phyloP scores from a whole-genome alignment of 2,888 invertebrate species.

The Panzeria rudis region DNA sequence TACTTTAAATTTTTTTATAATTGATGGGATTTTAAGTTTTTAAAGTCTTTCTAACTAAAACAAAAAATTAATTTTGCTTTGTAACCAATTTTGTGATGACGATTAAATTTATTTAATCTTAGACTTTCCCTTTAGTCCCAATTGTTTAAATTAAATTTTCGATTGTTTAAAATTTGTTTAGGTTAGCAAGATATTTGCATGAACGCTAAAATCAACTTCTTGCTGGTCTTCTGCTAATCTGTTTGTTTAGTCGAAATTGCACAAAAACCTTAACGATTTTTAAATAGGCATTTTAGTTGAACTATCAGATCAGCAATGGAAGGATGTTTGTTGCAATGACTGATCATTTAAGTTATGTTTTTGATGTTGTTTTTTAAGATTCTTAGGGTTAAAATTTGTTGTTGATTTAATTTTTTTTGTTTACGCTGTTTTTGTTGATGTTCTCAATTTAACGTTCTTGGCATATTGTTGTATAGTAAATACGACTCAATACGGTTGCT shows the following conservation, averaged over 20 bases:
- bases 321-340: slow-evolving; percentile 51
- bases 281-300: slow-evolving; percentile 40
- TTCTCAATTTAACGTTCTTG: slow-evolving; percentile 68
- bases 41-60: slow-evolving; percentile 12
- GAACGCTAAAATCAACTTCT: slow-evolving; percentile 57
- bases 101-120: slow-evolving; percentile 29
- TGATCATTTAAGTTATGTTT: slow-evolving; percentile 52
- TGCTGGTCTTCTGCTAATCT: slow-evolving; percentile 43
- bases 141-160: slow-evolving; percentile 40
- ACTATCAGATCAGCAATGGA: slow-evolving; percentile 50
- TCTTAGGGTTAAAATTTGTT: slow-evolving; percentile 51
- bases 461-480: slow-evolving; percentile 66
- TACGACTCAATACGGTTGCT: slow-evolving; percentile 69
- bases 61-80: slow-evolving; percentile 42
- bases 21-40: slow-evolving; percentile 37
- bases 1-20: slow-evolving; percentile 31
- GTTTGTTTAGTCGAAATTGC: slow-evolving; percentile 40
- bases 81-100: slow-evolving; percentile 36
- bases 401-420: slow-evolving; percentile 59
- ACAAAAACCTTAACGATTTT: slow-evolving; percentile 46
- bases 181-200: slow-evolving; percentile 32
- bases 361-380: slow-evolving; percentile 47
- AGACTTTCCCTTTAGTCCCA: slow-evolving; percentile 33
- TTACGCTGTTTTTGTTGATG: slow-evolving; percentile 54
- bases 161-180: slow-evolving; percentile 45